Evolutionary conservation across 2,888 invertebrate species (phyloP).

Genomic region (Pristionchus fissidentatus): DNA sequence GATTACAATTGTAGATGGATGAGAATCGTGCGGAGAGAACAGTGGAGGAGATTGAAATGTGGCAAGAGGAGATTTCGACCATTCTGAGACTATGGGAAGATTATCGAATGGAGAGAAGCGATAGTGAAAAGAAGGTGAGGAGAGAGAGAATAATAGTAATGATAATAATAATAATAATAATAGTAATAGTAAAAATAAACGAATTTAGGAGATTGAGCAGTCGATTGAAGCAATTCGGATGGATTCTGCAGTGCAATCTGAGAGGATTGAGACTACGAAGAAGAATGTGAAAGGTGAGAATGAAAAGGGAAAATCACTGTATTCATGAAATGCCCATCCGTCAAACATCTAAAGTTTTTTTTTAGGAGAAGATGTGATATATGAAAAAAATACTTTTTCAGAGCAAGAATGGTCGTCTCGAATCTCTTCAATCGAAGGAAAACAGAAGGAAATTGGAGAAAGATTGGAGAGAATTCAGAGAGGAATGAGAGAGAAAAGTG

Average conservation of each 20-base stretch:
- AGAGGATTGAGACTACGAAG: slow-evolving; percentile 29
- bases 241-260: neutral
- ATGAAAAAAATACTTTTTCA: neutral
- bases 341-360: no score
- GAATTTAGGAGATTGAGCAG: slow-evolving; percentile 18
- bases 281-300: slow-evolving; percentile 2
- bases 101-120: neutral
- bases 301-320: neutral
- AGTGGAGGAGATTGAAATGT: slow-evolving; percentile 33
- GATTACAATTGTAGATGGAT: neutral
- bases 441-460: slow-evolving; percentile 24
- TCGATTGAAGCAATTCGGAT: slow-evolving; percentile 8
- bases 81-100: slow-evolving; percentile 35
- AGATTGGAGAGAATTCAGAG: slow-evolving; percentile 13
- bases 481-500: neutral
- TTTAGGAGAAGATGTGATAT: no score
- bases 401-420: slow-evolving; percentile 9
- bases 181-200: neutral
- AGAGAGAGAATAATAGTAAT: no score
- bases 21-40: neutral
- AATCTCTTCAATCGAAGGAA: neutral
- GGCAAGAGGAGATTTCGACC: slow-evolving; percentile 17
- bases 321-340: no score
- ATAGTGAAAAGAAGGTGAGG: neutral
- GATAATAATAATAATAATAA: no score